Conservation (phyloP, 1,140 invertebrate genomes). For the Pararge aegeria region DNA sequence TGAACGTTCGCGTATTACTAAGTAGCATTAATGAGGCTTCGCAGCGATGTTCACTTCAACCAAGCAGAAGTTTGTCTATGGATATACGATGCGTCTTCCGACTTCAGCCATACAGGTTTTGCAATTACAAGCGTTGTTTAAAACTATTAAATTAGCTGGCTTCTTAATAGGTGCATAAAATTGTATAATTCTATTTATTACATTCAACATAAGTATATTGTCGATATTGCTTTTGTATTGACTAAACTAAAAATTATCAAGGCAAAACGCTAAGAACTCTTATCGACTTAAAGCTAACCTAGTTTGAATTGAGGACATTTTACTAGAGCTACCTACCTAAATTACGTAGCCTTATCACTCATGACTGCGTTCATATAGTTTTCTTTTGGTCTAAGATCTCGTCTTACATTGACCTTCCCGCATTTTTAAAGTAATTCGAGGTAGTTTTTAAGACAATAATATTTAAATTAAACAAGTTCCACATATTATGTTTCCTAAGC, state of each 20-base stretch:
- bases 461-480: too few relatives aligned
- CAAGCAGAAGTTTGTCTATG: slow-evolving; percentile 65
- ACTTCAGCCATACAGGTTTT: slow-evolving; percentile 70
- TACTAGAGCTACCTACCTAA: slow-evolving; percentile 14
- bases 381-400: not conserved
- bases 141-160: slow-evolving; percentile 71
- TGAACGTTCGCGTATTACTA: slow-evolving; percentile 71
- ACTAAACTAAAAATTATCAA: slow-evolving; percentile 29
- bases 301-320: slow-evolving; percentile 18
- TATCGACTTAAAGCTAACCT: slow-evolving; percentile 25
- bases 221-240: slow-evolving; percentile 19
- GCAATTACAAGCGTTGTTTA: slow-evolving; percentile 72
- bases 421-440: too few relatives aligned
- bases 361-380: slow-evolving; percentile 17
- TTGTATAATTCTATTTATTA: slow-evolving; percentile 33
- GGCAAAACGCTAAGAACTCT: slow-evolving; percentile 21
- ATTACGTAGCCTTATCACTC: slow-evolving; percentile 28
- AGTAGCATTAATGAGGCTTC: slow-evolving; percentile 73
- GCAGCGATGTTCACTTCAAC: slow-evolving; percentile 69
- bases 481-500: too few relatives aligned
- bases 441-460: too few relatives aligned
- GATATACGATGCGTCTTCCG: slow-evolving; percentile 58
- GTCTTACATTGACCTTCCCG: too few relatives aligned
- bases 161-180: slow-evolving; percentile 65
- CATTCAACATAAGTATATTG: slow-evolving; percentile 22